Conservation (phyloP, 2,888 invertebrate species). For the Nebria brevicollis region DNA sequence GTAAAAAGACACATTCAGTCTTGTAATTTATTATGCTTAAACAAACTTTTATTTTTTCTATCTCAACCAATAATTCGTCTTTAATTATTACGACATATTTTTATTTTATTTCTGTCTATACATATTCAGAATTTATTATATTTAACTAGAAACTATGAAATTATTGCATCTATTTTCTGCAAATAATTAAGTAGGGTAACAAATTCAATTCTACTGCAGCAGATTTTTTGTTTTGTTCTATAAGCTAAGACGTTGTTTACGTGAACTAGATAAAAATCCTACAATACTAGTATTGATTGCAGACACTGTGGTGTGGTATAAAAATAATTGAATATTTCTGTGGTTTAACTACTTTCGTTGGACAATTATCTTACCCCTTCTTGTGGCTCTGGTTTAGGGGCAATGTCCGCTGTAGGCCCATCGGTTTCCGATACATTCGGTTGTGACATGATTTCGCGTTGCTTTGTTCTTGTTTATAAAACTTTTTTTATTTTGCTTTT, state of each 20-base stretch:
- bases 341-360: constrained; percentile 2
- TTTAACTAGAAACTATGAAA: too few species aligned
- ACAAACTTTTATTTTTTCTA: neutral
- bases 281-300: neutral
- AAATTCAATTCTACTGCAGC: too few species aligned
- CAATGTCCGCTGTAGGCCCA: constrained; percentile 35
- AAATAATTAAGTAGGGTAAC: too few species aligned
- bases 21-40: neutral
- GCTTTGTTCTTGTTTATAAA: constrained; percentile 22
- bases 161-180: too few species aligned
- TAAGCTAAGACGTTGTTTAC: neutral
- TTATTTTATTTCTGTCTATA: too few species aligned
- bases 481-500: constrained; percentile 21
- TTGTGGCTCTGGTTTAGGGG: constrained; percentile 27
- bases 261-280: constrained; percentile 5
- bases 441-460: constrained; percentile 34
- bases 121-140: too few species aligned
- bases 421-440: constrained; percentile 29
- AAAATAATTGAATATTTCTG: constrained; percentile 7
- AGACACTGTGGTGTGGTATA: neutral
- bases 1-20: neutral
- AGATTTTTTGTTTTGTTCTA: too few species aligned
- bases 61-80: too few species aligned
- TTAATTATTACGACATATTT: too few species aligned
- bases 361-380: constrained; percentile 37